Evolutionary conservation across 2,797 vertebrate species (phyloP), one percentile per base, ranked within the genome.

Genomic region (Helostoma temminkii): DNA sequence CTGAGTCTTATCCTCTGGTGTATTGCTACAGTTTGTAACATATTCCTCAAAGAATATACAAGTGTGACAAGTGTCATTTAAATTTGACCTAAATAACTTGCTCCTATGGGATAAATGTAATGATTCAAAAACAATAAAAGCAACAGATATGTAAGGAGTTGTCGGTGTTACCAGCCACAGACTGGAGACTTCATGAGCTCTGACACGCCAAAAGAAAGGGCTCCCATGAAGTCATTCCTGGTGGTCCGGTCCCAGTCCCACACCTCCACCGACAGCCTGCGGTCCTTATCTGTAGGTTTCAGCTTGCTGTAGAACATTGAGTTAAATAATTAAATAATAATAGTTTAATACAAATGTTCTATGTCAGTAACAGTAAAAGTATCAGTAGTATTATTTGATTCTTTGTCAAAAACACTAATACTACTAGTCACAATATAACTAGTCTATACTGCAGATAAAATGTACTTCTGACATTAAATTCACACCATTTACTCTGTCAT

Each of bases 231-330:
- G 91, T 99, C 98, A 3, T 99, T 99, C 85, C 98, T 93, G 22
- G 98, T 98, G 60, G 98, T 99, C 48, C 97, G 94, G 82, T 99
- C 98, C 98, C 98, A 99, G 91, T 99, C 98, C 97, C 98, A 99
- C 59, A 99, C 95, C 87, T 98, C 98, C n/a, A 99, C 92, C 0
- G 97, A 97, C 21, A 99, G 93, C 62, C 98, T 91, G 48, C 98
- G 96, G 85, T 99, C 97, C 90, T 98, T 99, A 86, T 99, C 98
- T 6, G 95, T 71, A 1, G 96, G 83, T 85, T 94, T 98, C 84
- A 99, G 92, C 89, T 98, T 99, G 89, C 98, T 99, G 36, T 2
- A 46, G 10, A 60, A 41, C 43, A 85, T 49, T 74, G 3, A 69
- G n/a, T 1, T 4, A 0, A 45, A 56, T 12, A 37, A n/a, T n/a